These are phyloP conservation scores for Rhagologus leucostigma DNA, from an alignment of 2,113 vertebrate species.

Conservation along the genomic window DNA sequence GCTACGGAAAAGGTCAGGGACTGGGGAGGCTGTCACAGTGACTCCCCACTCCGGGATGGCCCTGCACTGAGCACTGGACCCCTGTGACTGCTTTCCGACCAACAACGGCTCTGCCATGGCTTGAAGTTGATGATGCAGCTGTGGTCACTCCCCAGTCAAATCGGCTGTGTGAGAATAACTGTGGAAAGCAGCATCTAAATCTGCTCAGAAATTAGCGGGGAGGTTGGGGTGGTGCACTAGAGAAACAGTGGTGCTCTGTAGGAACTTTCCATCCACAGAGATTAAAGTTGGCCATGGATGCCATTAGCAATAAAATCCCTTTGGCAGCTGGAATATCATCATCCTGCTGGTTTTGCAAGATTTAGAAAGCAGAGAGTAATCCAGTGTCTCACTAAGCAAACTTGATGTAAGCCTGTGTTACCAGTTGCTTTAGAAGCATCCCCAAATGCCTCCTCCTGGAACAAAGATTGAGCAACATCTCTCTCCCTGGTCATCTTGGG, in stretches of 20 bases:
- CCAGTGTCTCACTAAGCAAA: background rate
- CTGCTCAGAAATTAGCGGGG: background rate
- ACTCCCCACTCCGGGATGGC: background rate
- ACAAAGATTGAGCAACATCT: background rate
- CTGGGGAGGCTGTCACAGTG: background rate
- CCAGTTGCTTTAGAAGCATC: background rate
- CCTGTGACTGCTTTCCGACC: background rate
- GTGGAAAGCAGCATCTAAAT: too few species aligned
- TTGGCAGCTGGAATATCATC: background rate
- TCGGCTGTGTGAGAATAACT: rapidly evolving
- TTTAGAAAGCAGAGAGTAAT: background rate
- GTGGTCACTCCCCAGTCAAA: background rate
- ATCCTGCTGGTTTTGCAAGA: background rate
- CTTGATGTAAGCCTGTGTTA: background rate
- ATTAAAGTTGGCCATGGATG: background rate
- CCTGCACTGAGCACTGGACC: background rate
- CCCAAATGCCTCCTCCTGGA: background rate
- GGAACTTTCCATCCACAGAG: background rate
- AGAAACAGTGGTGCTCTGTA: background rate
- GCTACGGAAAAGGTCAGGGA: rapidly evolving
- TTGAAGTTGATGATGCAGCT: background rate
- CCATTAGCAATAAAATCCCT: background rate
- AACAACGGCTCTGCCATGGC: background rate
- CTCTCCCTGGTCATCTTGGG: background rate
- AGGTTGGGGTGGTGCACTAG: background rate